phyloP scores from a whole-genome alignment of 2,888 invertebrate species.

The Drosophila siamana region DNA sequence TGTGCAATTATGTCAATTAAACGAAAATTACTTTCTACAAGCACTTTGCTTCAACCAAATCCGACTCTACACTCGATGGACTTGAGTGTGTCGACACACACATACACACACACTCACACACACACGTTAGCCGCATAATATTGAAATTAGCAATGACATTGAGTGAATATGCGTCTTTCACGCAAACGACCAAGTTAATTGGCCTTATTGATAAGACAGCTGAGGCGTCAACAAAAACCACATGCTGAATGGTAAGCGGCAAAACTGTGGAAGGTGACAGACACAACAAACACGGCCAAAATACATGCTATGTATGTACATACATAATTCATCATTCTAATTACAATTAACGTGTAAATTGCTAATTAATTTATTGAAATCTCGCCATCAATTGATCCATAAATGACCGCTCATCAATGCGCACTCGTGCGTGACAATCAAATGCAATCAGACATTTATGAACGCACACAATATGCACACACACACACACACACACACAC shows the following conservation, averaged over 20 bases:
- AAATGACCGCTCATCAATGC: constrained; percentile 12
- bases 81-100: constrained; percentile 7
- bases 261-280: too few relatives aligned
- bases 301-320: too few relatives aligned
- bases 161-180: constrained; percentile 25
- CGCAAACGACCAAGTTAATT: constrained; percentile 53
- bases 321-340: constrained; percentile 7
- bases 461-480: background rate
- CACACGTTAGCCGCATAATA: constrained; percentile 22
- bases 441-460: background rate
- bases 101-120: too few relatives aligned
- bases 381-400: constrained; percentile 31
- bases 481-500: background rate
- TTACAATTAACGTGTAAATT: constrained; percentile 43
- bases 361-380: constrained; percentile 34
- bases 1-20: constrained; percentile 80
- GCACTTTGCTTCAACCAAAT: constrained; percentile 38
- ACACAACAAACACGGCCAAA: background rate
- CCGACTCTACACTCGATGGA: too few relatives aligned
- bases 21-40: constrained; percentile 75
- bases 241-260: constrained; percentile 8
- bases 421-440: constrained; percentile 20
- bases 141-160: constrained; percentile 41
- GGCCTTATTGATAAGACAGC: constrained; percentile 35
- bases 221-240: constrained; percentile 29